Evolutionary conservation across 2,888 invertebrate species (phyloP).

Genomic region (Cryptus viduatorius): DNA sequence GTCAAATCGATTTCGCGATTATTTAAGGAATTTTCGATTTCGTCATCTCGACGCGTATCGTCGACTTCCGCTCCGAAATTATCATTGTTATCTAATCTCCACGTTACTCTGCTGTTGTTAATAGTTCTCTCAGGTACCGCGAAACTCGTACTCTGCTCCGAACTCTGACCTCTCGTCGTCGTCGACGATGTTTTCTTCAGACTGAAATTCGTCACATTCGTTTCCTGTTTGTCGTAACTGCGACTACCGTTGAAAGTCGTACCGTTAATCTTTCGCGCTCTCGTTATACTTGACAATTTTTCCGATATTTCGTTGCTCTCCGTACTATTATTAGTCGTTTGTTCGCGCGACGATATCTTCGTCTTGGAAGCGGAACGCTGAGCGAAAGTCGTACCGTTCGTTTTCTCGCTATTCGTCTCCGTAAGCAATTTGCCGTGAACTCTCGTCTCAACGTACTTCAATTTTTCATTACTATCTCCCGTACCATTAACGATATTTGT

Average conservation of each 20-base stretch:
- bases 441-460: neutral
- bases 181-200: constrained; percentile 64
- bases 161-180: constrained; percentile 21
- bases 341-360: neutral
- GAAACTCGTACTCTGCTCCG: constrained; percentile 7
- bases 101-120: constrained; percentile 42
- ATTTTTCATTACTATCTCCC: neutral
- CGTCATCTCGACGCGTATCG: neutral
- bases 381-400: constrained; percentile 5
- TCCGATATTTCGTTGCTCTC: constrained; percentile 81
- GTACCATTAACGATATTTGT: constrained; percentile 1
- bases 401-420: constrained; percentile 17
- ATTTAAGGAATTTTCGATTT: constrained; percentile 10
- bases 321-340: constrained; percentile 1
- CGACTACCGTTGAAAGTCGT: constrained; percentile 81
- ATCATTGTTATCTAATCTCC: constrained; percentile 54
- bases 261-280: constrained; percentile 80
- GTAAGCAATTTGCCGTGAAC: neutral
- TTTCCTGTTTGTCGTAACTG: constrained; percentile 70
- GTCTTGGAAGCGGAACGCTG: neutral
- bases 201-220: constrained; percentile 39
- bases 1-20: constrained; percentile 78
- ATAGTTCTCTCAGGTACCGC: constrained; percentile 8
- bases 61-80: constrained; percentile 1
- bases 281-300: constrained; percentile 79